A percentile compares a stretch with the other conserved stretches of the same genome.
Evolutionary conservation across 1,140 invertebrate species (phyloP).

Genomic region (Plodia interpunctella): DNA sequence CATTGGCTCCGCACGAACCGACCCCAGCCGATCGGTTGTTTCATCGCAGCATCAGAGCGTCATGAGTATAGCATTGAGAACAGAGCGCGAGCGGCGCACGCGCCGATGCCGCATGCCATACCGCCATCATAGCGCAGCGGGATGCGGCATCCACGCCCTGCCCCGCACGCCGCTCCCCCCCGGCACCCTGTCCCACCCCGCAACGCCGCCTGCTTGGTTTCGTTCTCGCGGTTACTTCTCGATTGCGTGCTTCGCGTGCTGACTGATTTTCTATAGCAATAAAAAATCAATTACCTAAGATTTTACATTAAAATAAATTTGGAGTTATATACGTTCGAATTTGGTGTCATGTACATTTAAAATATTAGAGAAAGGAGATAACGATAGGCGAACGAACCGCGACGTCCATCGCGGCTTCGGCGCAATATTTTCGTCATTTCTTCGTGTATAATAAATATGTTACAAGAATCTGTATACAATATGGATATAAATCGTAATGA

Average conservation of each 20-base stretch:
- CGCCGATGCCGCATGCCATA: conserved; percentile 17
- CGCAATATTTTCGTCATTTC: conserved; percentile 75
- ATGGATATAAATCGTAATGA: conserved; percentile 76
- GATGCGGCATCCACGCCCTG: too few relatives aligned
- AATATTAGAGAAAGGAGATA: conserved; percentile 72
- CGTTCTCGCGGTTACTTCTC: conserved; percentile 77
- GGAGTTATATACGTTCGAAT: conserved; percentile 77
- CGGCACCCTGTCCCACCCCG: conserved; percentile 26
- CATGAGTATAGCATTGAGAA: conserved; percentile 56
- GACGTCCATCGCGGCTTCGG: conserved; percentile 55
- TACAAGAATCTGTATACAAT: conserved; percentile 77
- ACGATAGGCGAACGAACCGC: conserved; percentile 67
- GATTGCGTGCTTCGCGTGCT: conserved; percentile 79
- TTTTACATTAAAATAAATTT: conserved; percentile 78
- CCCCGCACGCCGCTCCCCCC: not conserved
- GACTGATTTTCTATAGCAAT: conserved; percentile 80
- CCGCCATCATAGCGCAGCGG: too few relatives aligned
- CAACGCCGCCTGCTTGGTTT: conserved; percentile 73
- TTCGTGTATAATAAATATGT: conserved; percentile 72
- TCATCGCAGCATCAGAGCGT: conserved; percentile 63
- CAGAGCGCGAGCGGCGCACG: conserved; percentile 13
- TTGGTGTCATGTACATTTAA: conserved; percentile 77
- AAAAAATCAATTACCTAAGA: conserved; percentile 79
- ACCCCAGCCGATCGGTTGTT: conserved; percentile 56
- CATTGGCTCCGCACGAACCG: conserved; percentile 75